Evolutionary conservation across 2,797 vertebrate species (phyloP).

Genomic region (Microctenopoma stevenorrisi): DNA sequence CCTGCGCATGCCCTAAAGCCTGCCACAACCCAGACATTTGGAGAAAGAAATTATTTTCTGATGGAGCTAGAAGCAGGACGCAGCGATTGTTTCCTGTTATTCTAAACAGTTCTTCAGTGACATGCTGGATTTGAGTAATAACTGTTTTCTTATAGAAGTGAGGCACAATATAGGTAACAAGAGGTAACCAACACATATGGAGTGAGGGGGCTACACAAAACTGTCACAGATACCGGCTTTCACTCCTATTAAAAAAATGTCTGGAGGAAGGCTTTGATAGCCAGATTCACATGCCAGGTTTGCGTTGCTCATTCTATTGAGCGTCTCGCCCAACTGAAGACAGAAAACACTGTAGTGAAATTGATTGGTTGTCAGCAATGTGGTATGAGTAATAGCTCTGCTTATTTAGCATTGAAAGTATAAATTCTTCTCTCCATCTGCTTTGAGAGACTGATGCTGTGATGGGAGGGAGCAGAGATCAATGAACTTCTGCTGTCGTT

Average conservation of each 20-base stretch:
- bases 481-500: conserved; percentile 62
- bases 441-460: conserved; percentile 56
- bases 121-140: conserved; percentile 1
- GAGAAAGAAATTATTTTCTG: conserved; percentile 2
- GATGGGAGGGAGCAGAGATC: conserved; percentile 62
- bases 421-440: conserved; percentile 48
- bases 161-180: not conserved
- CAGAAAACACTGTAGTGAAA: conserved; percentile 69
- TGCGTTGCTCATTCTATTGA: conserved; percentile 67
- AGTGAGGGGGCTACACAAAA: conserved; percentile 28
- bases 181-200: not conserved
- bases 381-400: conserved; percentile 56
- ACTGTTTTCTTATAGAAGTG: conserved; percentile 8
- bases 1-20: not conserved
- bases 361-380: conserved; percentile 76
- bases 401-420: conserved; percentile 71
- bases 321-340: conserved; percentile 57
- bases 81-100: conserved; percentile 18
- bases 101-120: conserved; percentile 3
- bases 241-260: conserved; percentile 55
- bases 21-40: conserved; percentile 2
- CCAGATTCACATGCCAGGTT: conserved; percentile 56
- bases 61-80: conserved; percentile 9
- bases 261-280: conserved; percentile 48
- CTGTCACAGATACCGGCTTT: conserved; percentile 44